These are phyloP conservation scores for Graphium colonna DNA, from an alignment of 2,888 invertebrate species.

Conservation along the genomic window DNA sequence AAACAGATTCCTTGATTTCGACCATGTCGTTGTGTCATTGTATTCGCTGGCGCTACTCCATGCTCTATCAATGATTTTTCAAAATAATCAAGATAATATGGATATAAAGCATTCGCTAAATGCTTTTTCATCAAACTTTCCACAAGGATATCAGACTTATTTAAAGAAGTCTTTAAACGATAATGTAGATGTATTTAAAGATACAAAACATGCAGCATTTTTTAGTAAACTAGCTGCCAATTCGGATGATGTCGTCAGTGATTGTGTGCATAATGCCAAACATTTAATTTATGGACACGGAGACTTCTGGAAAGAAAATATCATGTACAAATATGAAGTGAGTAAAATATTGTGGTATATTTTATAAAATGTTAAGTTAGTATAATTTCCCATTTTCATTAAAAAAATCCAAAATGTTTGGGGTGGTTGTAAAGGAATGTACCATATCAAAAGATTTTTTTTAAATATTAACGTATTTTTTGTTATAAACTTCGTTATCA, in stretches of 20 bases:
- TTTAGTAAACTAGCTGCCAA: conserved; percentile 13
- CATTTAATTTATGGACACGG: conserved; percentile 30
- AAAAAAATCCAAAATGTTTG: too few relatives aligned
- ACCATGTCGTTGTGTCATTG: conserved; percentile 13
- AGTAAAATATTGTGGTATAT: too few relatives aligned
- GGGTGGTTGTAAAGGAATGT: too few relatives aligned
- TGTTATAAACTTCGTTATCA: too few relatives aligned
- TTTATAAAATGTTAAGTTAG: too few relatives aligned
- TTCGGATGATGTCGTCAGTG: conserved; percentile 20
- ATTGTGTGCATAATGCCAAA: conserved; percentile 17
- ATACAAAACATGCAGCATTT: conserved; percentile 23
- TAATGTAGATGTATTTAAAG: conserved; percentile 23
- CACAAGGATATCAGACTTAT: conserved; percentile 10
- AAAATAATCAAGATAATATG: not conserved
- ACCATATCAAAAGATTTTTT: too few relatives aligned
- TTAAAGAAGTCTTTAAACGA: conserved; percentile 23
- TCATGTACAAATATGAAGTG: conserved; percentile 31
- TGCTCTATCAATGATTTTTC: conserved; percentile 11
- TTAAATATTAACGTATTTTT: too few relatives aligned
- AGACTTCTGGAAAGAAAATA: conserved; percentile 32
- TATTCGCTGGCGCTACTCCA: conserved; percentile 13
- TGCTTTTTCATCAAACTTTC: conserved; percentile 10
- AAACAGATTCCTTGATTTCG: conserved; percentile 21
- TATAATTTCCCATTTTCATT: too few relatives aligned
- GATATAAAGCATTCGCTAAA: not conserved